Evolutionary conservation across 2,888 invertebrate genomes (phyloP).

Genomic region (Polia nebulosa): DNA sequence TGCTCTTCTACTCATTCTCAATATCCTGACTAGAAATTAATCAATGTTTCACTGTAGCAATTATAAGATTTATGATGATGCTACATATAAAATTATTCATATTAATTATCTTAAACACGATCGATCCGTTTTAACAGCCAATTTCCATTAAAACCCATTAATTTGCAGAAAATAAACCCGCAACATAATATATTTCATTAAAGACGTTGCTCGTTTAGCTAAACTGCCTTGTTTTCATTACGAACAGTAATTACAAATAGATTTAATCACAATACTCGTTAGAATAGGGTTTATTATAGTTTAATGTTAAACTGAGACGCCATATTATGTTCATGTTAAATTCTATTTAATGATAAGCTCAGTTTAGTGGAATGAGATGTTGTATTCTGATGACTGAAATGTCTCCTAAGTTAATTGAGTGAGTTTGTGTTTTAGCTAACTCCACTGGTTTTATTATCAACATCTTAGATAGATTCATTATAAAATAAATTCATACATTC

Average conservation of each 20-base stretch:
- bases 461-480: background rate
- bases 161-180: constrained; percentile 10
- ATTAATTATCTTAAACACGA: background rate
- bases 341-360: constrained; percentile 22
- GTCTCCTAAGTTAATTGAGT: background rate
- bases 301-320: constrained; percentile 9
- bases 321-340: constrained; percentile 4
- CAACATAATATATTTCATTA: constrained; percentile 7
- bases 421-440: background rate
- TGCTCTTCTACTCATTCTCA: background rate
- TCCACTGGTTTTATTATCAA: background rate
- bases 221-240: constrained; percentile 26
- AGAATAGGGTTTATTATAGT: constrained; percentile 17
- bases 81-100: background rate
- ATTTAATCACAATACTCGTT: constrained; percentile 27
- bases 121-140: background rate
- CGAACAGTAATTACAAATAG: constrained; percentile 20
- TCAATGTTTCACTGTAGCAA: background rate
- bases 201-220: constrained; percentile 7
- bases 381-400: background rate
- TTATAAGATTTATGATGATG: too few species aligned
- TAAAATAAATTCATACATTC: too few species aligned
- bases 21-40: background rate
- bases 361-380: background rate
- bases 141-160: constrained; percentile 12